These are phyloP conservation scores for Synergus itoensis DNA, from an alignment of 2,888 invertebrate species.

Conservation along the genomic window DNA sequence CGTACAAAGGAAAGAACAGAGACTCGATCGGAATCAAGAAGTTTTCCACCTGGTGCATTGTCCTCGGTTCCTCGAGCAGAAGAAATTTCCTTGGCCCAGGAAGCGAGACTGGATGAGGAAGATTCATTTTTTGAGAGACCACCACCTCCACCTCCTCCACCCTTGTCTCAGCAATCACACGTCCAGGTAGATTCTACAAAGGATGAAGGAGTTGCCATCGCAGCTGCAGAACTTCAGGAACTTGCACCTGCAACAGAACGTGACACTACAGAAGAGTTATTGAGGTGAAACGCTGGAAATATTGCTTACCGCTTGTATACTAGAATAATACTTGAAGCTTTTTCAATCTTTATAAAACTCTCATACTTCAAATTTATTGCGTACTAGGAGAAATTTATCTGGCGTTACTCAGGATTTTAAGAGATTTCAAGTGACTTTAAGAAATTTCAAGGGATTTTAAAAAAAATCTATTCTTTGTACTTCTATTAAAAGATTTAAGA, in stretches of 20 bases:
- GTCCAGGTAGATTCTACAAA: constrained; percentile 62
- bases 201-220: constrained; percentile 61
- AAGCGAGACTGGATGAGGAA: constrained; percentile 79
- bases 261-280: constrained; percentile 67
- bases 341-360: constrained; percentile 19
- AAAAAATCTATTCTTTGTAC: too few species aligned
- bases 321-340: constrained; percentile 16
- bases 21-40: constrained; percentile 85
- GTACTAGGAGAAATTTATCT: not conserved
- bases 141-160: constrained; percentile 71
- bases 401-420: not conserved
- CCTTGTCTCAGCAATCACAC: constrained; percentile 73
- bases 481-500: too few species aligned
- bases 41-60: constrained; percentile 81
- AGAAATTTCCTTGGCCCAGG: constrained; percentile 70
- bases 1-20: constrained; percentile 81
- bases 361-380: constrained; percentile 38
- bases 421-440: not conserved
- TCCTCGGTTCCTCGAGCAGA: constrained; percentile 63
- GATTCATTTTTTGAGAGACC: constrained; percentile 81
- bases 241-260: constrained; percentile 57
- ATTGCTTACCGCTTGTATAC: not conserved
- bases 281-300: constrained; percentile 61
- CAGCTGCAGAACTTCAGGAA: constrained; percentile 61
- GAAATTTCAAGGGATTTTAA: not conserved